These are phyloP conservation scores for Plebejus anna DNA, from an alignment of 2,888 invertebrate species.

Conservation along the genomic window DNA sequence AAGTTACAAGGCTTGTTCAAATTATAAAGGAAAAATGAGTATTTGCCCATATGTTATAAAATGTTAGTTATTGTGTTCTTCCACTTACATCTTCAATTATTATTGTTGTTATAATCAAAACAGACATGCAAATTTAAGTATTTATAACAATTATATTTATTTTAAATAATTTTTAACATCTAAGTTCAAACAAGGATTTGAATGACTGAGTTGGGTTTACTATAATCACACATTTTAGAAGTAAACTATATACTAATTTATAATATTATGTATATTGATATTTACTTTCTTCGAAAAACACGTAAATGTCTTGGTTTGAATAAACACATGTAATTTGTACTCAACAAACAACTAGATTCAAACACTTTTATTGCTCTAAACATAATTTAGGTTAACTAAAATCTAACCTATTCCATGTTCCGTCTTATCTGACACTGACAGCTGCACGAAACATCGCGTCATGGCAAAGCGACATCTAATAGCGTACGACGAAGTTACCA, in stretches of 20 bases:
- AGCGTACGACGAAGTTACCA: background rate
- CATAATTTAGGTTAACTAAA: conserved; percentile 39
- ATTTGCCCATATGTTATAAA: too few relatives aligned
- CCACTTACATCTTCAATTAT: background rate
- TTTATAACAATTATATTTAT: background rate
- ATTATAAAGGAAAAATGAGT: too few relatives aligned
- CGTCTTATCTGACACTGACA: conserved; percentile 33
- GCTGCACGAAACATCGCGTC: background rate
- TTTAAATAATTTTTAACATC: background rate
- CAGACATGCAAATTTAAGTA: background rate
- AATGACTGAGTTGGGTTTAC: background rate
- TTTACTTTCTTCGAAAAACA: conserved; percentile 36
- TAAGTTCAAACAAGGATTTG: background rate
- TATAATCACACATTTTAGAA: background rate
- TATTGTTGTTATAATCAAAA: background rate
- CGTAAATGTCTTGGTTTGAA: conserved; percentile 32
- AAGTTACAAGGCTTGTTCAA: too few relatives aligned
- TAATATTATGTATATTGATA: background rate
- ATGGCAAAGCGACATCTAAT: conserved; percentile 49
- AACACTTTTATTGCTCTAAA: conserved; percentile 48
- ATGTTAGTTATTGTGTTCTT: too few relatives aligned
- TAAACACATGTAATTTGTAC: conserved; percentile 29
- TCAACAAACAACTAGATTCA: conserved; percentile 43
- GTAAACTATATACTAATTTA: too few relatives aligned
- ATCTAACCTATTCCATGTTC: conserved; percentile 35